Evolutionary conservation across 1,140 invertebrate species (phyloP), one percentile per base, ranked within the genome.

Genomic region (Melitaea cinxia): DNA sequence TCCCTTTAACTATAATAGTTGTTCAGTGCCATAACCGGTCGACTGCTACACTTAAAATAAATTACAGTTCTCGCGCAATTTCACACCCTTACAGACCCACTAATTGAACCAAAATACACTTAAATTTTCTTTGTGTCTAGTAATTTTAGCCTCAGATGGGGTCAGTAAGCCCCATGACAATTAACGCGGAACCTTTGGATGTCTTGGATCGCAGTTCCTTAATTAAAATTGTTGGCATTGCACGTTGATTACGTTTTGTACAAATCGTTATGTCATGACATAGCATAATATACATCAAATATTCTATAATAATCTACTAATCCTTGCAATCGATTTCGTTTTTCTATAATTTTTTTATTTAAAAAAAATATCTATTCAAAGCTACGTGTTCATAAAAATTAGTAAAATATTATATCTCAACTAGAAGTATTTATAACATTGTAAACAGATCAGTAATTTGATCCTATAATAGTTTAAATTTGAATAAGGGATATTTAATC

Each of bases 71-170:
- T 78, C 68, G 80, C 77, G 76, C 79, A 83, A 89, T 88, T 87
- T 87, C 78, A 86, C 85, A 87, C 87, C 85, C 79, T 75, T 74
- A 67, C 77, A 75, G 63, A 65, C 69, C 75, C 77, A 79, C 82
- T 88, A 89, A 89, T 89, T 89, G 85, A 73, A 82, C 87, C 83
- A 83, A 89, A 88, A 88, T 87, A 85, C 81, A 85, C 82, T 88
- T 83, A 87, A 85, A 89, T 87, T 88, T 89, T 89, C 86, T 89
- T 89, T 89, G 86, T 87, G 82, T 83, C 81, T 83, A 73, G 78
- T 86, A 87, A 89, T 86, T 89, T 85, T 82, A 85, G 80, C 73
- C 76, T 77, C 77, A 74, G 80, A 82, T 82, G 76, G 84, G 83
- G 83, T 83, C 83, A 85, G 65, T 71, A 71, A 81, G 77, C 82